Evolutionary conservation across 2,797 vertebrate species (phyloP).

Genomic region (Myotis daubentonii): DNA sequence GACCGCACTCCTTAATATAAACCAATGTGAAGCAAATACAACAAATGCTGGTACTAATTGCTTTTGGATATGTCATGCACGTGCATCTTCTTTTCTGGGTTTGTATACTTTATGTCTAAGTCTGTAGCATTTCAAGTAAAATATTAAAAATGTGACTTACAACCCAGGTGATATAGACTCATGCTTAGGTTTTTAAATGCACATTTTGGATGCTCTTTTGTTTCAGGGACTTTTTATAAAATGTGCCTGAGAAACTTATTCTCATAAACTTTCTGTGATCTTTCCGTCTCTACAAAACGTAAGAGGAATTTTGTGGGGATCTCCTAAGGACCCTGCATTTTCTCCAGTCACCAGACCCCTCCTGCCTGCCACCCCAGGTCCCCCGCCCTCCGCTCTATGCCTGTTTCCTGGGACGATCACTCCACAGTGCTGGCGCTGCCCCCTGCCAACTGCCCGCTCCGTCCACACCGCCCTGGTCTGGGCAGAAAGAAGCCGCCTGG

Average conservation of each 20-base stretch:
- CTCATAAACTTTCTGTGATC: constrained; percentile 10
- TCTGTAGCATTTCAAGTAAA: background rate
- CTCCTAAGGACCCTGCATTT: constrained; percentile 6
- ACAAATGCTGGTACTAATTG: background rate
- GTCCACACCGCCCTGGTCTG: too few relatives aligned
- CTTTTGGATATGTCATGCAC: background rate
- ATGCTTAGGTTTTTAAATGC: background rate
- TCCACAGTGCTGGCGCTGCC: too few relatives aligned
- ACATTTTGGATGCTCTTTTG: background rate
- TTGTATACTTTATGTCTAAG: background rate
- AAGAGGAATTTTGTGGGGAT: constrained; percentile 35
- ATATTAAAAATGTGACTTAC: background rate
- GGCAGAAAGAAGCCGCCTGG: too few relatives aligned
- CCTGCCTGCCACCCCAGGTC: background rate
- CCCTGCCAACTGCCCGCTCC: too few relatives aligned
- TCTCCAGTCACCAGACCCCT: constrained; percentile 32
- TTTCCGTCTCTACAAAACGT: constrained; percentile 14
- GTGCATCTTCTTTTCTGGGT: background rate
- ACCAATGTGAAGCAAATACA: background rate
- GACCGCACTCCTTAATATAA: background rate
- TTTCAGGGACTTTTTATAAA: background rate
- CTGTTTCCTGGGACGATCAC: too few relatives aligned
- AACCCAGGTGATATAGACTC: background rate
- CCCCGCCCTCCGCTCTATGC: too few relatives aligned
- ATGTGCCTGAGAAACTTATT: constrained; percentile 10